Base-by-base conservation (phyloP, 2,888 invertebrate genomes). In the Odontothrips loti region DNA sequence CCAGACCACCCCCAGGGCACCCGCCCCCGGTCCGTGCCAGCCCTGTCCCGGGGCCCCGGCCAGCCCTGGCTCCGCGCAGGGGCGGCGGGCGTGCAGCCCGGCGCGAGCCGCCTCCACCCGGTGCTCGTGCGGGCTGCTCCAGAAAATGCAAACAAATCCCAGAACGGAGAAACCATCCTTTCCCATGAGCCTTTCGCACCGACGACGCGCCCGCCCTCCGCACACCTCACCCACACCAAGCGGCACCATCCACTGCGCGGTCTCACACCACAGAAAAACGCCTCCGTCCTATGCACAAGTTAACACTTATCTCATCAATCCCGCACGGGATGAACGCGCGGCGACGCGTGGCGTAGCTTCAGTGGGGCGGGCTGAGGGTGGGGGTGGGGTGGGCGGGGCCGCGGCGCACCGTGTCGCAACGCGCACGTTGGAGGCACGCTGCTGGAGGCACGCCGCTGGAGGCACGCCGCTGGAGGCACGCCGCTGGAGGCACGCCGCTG, bases 61-160 rank as follows among this genome's bases (percentile, higher is more conserved):
- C 51, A 17, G 6, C 6, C 15, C 51, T 2, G 3, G 51, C 51
- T 20, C 51, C 51, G 3, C 6, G 15, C 51, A 12, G 51, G 82
- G 47, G 80, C 79, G 79, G 82, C 43, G 80, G 80, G 80, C 80
- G 80, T 51, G 51, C 51, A 12, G 20, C 51, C 51, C 51, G 2
- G 20, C 58, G n/a, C 51, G 58, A 48, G 78, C 58, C 80, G 79
- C 81, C 83, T 48, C 79, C 75, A 80, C 51, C 23, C 81, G 81
- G 80, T 82, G 82, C 82, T 81, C 47, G 81, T 79, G 80, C 78
- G 34, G 79, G 80, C 34, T 47, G 47, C 47, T 48, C 23, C 79
- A 79, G 80, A 79, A 68, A 79, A 80, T 78, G 79, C 47, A 43
- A 80, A 48, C 75, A 43, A 43, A 43, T n/a, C 34, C 34, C 34